Base-by-base conservation (phyloP, 1,140 invertebrate species). In the Andricus grossulariae region DNA sequence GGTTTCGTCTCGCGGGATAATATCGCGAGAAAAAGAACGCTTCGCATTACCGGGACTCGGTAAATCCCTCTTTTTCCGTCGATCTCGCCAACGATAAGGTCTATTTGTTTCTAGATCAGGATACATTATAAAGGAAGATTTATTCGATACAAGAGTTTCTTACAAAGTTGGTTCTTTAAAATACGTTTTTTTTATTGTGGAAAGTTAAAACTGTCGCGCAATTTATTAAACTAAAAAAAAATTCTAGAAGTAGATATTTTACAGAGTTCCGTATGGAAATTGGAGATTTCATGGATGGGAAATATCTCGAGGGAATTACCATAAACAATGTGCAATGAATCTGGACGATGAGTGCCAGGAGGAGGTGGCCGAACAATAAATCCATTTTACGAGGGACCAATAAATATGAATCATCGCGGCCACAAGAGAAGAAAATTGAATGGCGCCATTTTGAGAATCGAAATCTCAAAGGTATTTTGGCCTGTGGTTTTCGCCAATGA, bases 1-100 rank as follows among this genome's bases (percentile, higher is more conserved):
- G 87, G 88, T 87, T 90, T 89, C 82, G 84, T 85, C 82, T 82
- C 80, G 70, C 73, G 83, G 85, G 88, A 90, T 90, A 89, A 89
- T 90, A 90, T 88, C 85, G 83, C 82, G 80, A 77, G 80, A 73
- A 72, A 81, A 79, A 76, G 71, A 87, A 85, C 81, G 80, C 80
- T 79, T 74, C 19, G 77, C 77, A 71, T 77, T 77, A 49, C 45
- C 76, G 72, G 60, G 8, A 25, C 21, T 76, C 76, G 72, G 77
- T 74, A 78, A 74, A 79, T 73, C 49, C 25, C 71, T 71, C 16
- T 74, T 71, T 25, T 66, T 72, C 57, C 54, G 51, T 16, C 39
- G n/a, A 66, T 66, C 57, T 66, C 57, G 57, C 21, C 21, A 3
- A 25, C 57, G 60, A 66, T 66, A 66, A 66, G 60, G 60, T 66